Conservation (phyloP, 2,113 vertebrate species). For the Nothocercus nigrocapillus region DNA sequence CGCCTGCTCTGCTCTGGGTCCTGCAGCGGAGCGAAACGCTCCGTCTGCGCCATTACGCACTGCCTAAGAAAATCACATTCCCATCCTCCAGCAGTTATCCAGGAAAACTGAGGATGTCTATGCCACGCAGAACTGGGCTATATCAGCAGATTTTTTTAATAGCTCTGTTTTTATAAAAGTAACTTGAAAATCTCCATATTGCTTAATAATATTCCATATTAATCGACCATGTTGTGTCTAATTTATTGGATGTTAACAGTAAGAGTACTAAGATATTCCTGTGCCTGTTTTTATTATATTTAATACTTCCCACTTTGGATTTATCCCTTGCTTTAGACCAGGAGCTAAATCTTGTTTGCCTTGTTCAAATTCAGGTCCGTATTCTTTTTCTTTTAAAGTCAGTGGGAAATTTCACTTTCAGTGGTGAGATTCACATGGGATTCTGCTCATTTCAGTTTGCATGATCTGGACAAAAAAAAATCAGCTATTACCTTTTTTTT, state of each 20-base stretch:
- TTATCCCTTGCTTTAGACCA: not conserved
- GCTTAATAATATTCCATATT: not conserved
- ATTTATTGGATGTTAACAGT: not conserved
- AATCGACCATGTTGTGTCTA: not conserved
- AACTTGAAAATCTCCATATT: not conserved
- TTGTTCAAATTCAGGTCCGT: not conserved
- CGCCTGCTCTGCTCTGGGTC: not conserved
- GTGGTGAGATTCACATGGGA: not conserved
- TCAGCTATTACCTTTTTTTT: not conserved
- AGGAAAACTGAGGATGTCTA: not conserved
- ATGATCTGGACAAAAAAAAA: not conserved
- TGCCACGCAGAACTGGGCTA: not conserved
- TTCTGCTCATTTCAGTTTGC: not conserved
- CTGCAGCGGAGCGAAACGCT: not conserved
- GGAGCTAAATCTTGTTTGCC: not conserved
- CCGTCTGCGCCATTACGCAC: not conserved
- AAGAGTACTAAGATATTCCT: not conserved
- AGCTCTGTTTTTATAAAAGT: not conserved
- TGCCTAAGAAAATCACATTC: not conserved
- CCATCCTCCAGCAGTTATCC: not conserved
- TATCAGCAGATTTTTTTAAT: not conserved
- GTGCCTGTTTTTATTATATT: not conserved
- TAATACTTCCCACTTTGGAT: not conserved
- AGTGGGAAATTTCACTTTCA: not conserved
- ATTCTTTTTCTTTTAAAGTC: not conserved